phyloP scores from a whole-genome alignment of 2,888 invertebrate genomes.

The Plutella xylostella region DNA sequence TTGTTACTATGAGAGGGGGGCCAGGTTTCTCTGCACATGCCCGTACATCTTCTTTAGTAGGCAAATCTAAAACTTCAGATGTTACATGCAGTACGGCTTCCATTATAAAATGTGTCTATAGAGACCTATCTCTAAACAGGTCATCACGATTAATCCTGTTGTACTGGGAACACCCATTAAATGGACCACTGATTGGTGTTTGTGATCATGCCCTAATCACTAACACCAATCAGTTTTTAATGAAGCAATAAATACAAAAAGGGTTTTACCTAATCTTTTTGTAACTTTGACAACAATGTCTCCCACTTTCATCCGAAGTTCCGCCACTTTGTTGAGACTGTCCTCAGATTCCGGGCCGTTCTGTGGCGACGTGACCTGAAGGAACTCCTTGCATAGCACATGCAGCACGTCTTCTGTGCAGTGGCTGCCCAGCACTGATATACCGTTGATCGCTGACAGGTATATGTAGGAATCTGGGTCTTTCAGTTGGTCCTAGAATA shows the following conservation, averaged over 20 bases:
- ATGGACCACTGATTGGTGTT: too few relatives aligned
- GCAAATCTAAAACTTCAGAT: too few relatives aligned
- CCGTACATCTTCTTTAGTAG: too few relatives aligned
- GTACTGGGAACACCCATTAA: too few relatives aligned
- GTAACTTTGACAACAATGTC: slow-evolving; percentile 82
- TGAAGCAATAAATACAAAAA: not conserved
- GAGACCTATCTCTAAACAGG: too few relatives aligned
- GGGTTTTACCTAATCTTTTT: slow-evolving; percentile 73
- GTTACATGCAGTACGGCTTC: too few relatives aligned
- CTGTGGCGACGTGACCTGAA: slow-evolving; percentile 33
- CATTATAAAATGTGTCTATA: too few relatives aligned
- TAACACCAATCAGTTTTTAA: not conserved
- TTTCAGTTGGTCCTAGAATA: slow-evolving; percentile 76
- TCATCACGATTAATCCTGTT: too few relatives aligned
- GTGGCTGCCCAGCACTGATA: slow-evolving; percentile 74
- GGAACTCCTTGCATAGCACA: slow-evolving; percentile 76
- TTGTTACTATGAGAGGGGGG: too few relatives aligned
- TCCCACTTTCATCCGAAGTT: slow-evolving; percentile 81
- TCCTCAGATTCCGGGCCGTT: slow-evolving; percentile 31
- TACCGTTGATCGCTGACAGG: slow-evolving; percentile 80
- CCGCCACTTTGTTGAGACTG: slow-evolving; percentile 52
- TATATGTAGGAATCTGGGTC: slow-evolving; percentile 87
- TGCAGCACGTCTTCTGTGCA: slow-evolving; percentile 78
- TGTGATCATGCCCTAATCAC: too few relatives aligned
- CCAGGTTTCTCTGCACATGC: too few relatives aligned